Conservation (phyloP, 2,797 vertebrate species). For the Austrolebias charrua region DNA sequence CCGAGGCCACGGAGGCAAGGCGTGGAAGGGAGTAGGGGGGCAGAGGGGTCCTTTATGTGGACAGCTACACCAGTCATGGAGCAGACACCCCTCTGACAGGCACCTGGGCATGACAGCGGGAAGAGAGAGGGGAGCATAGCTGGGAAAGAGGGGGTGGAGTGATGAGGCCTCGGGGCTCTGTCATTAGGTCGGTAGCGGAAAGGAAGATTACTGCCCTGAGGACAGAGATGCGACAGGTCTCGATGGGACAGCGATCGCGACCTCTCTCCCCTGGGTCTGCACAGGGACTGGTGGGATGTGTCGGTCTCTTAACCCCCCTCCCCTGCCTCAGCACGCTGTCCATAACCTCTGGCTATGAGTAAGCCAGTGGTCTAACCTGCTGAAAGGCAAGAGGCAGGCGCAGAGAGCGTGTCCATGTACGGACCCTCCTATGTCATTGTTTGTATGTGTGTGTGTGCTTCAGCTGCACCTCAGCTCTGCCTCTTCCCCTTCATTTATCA, state of each 20-base stretch:
- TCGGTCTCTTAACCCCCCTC: slow-evolving; percentile 69
- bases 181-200: slow-evolving; percentile 75
- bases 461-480: slow-evolving; percentile 72
- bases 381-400: slow-evolving; percentile 35
- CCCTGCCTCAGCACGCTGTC: slow-evolving; percentile 52
- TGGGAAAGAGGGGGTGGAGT: slow-evolving; percentile 57
- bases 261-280: slow-evolving; percentile 74
- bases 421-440: slow-evolving; percentile 65
- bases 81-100: slow-evolving; percentile 80
- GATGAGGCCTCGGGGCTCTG: slow-evolving; percentile 78
- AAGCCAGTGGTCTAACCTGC: slow-evolving; percentile 59
- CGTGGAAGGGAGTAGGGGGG: slow-evolving; percentile 20
- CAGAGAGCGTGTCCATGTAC: slow-evolving; percentile 41
- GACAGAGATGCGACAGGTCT: slow-evolving; percentile 76
- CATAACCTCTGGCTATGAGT: slow-evolving; percentile 71
- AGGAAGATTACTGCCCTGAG: slow-evolving; percentile 77
- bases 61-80: slow-evolving; percentile 69
- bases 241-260: slow-evolving; percentile 72
- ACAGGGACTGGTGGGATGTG: slow-evolving; percentile 75
- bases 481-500: slow-evolving; percentile 85
- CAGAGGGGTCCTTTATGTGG: slow-evolving; percentile 64
- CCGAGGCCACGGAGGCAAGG: slow-evolving; percentile 62
- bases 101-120: slow-evolving; percentile 81
- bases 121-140: slow-evolving; percentile 59
- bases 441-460: slow-evolving; percentile 56